Percentiles rank a stretch among this genome's conserved stretches.
phyloP scores from a whole-genome alignment of 2,113 vertebrate genomes.

The Corynorhinus townsendii region DNA sequence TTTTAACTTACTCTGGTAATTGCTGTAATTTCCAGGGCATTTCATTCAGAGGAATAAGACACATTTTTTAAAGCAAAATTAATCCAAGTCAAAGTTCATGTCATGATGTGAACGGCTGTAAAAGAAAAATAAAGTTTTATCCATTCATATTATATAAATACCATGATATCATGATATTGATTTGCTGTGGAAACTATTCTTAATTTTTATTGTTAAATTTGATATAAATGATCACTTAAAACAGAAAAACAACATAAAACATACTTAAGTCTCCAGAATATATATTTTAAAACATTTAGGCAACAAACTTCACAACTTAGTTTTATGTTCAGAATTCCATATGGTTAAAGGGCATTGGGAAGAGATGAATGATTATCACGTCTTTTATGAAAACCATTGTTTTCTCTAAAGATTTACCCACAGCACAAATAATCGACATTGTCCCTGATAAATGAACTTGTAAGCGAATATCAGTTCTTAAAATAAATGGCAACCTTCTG shows the following conservation, averaged over 20 bases:
- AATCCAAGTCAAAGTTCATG: not conserved
- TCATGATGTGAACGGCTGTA: not conserved
- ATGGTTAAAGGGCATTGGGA: not conserved
- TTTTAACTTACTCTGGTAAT: not conserved
- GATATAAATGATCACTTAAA: not conserved
- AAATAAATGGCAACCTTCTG: not conserved
- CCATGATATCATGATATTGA: not conserved
- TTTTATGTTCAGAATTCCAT: not conserved
- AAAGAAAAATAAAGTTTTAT: not conserved
- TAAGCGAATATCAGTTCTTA: not conserved
- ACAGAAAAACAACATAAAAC: not conserved
- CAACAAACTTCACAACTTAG: not conserved
- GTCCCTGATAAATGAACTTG: not conserved
- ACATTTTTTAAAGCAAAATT: not conserved
- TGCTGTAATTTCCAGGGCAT: not conserved
- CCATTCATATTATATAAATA: not conserved
- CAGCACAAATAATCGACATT: not conserved
- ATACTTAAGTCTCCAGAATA: not conserved
- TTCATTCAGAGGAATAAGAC: not conserved
- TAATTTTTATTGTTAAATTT: not conserved
- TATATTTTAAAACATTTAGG: not conserved
- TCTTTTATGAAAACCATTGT: not conserved
- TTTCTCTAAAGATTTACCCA: not conserved
- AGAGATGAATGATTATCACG: not conserved
- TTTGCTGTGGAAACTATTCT: not conserved